These are phyloP conservation scores for Hemichromis elongatus DNA, from an alignment of 2,113 vertebrate genomes.

Conservation along the genomic window DNA sequence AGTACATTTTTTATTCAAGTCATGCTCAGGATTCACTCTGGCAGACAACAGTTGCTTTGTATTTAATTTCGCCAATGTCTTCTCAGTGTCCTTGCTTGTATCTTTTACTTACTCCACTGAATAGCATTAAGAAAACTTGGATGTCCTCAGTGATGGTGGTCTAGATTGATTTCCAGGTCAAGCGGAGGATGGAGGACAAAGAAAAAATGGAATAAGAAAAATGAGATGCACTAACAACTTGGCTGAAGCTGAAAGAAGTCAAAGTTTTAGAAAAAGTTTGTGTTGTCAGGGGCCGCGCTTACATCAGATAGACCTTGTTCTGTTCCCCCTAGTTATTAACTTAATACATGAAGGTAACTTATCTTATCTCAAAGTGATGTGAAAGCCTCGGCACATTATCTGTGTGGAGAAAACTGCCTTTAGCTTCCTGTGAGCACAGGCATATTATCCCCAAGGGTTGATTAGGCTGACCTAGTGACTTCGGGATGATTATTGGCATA, in stretches of 20 bases:
- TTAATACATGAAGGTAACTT: not conserved
- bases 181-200: not conserved
- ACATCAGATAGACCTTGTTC: not conserved
- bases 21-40: not conserved
- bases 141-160: not conserved
- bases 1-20: not conserved
- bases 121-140: not conserved
- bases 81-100: not conserved
- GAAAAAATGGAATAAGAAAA: not conserved
- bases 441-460: conserved; percentile 1
- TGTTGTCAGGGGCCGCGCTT: not conserved
- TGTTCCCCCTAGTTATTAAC: not conserved
- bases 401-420: not conserved
- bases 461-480: conserved; percentile 9
- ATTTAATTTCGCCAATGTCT: not conserved
- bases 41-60: not conserved
- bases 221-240: not conserved
- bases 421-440: not conserved
- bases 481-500: conserved; percentile 32
- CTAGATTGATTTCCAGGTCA: not conserved
- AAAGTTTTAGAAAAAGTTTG: conserved; percentile 11
- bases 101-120: not conserved
- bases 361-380: not conserved
- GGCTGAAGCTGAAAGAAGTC: not conserved
- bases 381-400: not conserved